phyloP scores from a whole-genome alignment of 2,113 vertebrate species.

The Natator depressus region DNA sequence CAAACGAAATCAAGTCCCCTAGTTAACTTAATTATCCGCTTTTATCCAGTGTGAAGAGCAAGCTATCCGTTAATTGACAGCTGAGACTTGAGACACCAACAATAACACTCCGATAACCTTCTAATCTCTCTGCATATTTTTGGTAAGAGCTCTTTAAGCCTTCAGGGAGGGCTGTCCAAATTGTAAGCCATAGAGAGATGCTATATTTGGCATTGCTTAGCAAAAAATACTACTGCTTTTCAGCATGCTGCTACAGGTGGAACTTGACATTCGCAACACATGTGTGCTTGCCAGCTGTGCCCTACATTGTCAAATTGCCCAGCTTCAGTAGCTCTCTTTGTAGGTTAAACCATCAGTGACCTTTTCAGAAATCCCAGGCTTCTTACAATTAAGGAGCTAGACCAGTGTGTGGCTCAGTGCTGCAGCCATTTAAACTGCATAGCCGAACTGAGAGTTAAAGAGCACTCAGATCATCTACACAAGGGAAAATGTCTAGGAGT shows the following conservation, averaged over 20 bases:
- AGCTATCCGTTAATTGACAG: neutral
- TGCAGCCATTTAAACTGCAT: neutral
- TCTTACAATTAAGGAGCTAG: neutral
- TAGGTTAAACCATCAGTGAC: neutral
- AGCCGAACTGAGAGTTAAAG: neutral
- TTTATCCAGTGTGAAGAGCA: neutral
- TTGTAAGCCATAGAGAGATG: neutral
- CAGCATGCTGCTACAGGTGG: neutral
- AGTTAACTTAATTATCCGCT: neutral
- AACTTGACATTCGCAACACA: neutral
- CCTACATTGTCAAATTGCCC: neutral
- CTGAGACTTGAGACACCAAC: neutral
- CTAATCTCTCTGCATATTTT: neutral
- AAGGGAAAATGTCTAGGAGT: neutral
- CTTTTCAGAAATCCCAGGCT: neutral
- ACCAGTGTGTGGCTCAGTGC: neutral
- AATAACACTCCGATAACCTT: neutral
- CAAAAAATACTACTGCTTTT: neutral
- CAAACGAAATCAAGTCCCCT: neutral
- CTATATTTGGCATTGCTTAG: neutral
- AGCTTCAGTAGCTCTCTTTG: neutral
- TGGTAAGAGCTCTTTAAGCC: neutral
- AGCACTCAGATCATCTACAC: neutral
- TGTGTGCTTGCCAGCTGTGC: neutral
- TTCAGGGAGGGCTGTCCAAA: neutral